Conservation (phyloP, 2,113 vertebrate genomes). For the Ahaetulla prasina region DNA sequence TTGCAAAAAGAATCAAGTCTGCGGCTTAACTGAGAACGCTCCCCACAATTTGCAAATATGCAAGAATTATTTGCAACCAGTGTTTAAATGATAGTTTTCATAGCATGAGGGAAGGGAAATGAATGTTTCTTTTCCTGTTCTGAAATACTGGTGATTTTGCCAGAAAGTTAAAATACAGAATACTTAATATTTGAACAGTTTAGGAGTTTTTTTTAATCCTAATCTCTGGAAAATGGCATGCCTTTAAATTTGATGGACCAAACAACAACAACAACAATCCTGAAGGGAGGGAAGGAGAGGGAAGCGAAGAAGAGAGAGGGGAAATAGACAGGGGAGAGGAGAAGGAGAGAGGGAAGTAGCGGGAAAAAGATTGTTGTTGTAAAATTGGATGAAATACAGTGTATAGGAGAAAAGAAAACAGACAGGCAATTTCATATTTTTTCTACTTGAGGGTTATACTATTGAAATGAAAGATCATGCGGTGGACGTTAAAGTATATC, state of each 20-base stretch:
- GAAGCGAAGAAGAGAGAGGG: too few species aligned
- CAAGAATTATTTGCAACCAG: conserved; percentile 35
- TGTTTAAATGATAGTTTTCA: neutral
- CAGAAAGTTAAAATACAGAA: neutral
- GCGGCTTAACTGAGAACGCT: neutral
- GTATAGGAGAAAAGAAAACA: too few species aligned
- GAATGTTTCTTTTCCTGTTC: conserved; percentile 29
- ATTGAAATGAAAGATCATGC: too few species aligned
- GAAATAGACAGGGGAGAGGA: too few species aligned
- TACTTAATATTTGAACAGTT: neutral
- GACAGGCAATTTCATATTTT: too few species aligned
- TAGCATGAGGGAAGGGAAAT: conserved; percentile 2
- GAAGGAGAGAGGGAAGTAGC: too few species aligned
- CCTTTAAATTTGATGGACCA: neutral
- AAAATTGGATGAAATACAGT: too few species aligned
- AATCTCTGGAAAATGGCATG: neutral
- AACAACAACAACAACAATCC: neutral
- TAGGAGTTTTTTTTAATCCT: neutral
- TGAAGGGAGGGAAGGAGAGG: too few species aligned
- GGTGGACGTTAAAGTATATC: too few species aligned
- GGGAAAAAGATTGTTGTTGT: too few species aligned
- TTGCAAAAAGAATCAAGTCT: conserved; percentile 36
- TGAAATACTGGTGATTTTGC: neutral
- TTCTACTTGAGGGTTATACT: too few species aligned
- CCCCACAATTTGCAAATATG: conserved; percentile 35